Percentiles rank a stretch among this genome's conserved stretches.
Evolutionary conservation across 2,113 vertebrate species (phyloP).

Genomic region (Nymphicus hollandicus): DNA sequence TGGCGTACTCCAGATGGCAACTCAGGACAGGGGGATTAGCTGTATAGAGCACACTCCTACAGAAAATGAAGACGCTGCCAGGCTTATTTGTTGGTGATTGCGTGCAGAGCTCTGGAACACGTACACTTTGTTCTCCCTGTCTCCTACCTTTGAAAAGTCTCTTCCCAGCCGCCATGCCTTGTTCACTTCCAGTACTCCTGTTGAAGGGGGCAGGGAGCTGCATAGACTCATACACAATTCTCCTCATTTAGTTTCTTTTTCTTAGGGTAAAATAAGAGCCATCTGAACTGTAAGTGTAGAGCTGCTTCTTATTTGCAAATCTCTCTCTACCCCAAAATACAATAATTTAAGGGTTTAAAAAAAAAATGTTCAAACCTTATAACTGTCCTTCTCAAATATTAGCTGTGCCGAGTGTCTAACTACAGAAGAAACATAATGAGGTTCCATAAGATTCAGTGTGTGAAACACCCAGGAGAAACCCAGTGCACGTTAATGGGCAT

Average conservation of each 20-base stretch:
- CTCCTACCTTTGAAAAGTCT: not conserved
- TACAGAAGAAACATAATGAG: not conserved
- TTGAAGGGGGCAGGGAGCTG: not conserved
- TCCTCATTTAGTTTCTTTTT: not conserved
- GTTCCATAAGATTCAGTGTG: not conserved
- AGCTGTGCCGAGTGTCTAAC: not conserved
- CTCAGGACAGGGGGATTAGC: not conserved
- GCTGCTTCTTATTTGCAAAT: not conserved
- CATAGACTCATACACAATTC: not conserved
- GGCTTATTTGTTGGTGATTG: not conserved
- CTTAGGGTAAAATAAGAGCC: not conserved
- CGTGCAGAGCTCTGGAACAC: not conserved
- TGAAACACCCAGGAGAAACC: conserved; percentile 6
- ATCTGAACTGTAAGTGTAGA: not conserved
- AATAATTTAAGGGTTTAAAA: not conserved
- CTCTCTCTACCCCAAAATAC: not conserved
- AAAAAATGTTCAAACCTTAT: not conserved
- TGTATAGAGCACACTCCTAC: not conserved
- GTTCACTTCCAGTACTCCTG: not conserved
- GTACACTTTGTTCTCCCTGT: not conserved
- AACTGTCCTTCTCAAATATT: not conserved
- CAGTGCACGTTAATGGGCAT: not conserved
- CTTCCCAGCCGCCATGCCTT: accelerated
- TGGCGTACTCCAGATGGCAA: conserved; percentile 36
- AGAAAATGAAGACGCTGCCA: not conserved